Percentiles rank a stretch among this genome's conserved stretches.
These are phyloP conservation scores for Dinomys branickii DNA, from an alignment of 2,113 vertebrate genomes.

Conservation along the genomic window DNA sequence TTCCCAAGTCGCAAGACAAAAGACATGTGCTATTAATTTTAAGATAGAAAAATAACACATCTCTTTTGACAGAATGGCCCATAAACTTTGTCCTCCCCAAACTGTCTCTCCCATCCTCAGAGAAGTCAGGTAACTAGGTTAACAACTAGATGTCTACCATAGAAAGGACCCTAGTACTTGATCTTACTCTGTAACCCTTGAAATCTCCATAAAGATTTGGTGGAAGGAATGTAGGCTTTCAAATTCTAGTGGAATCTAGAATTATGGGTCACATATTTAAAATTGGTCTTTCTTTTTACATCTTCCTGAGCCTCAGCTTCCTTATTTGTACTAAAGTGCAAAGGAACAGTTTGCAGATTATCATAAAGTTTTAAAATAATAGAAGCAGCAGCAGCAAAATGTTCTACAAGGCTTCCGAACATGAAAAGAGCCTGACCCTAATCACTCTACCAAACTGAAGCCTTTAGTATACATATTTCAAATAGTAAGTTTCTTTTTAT, in stretches of 20 bases:
- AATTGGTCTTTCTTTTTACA: not conserved
- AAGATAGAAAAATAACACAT: constrained; percentile 22
- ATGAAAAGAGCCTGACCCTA: not conserved
- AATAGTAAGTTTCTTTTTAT: not conserved
- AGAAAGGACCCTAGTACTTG: not conserved
- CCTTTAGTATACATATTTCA: not conserved
- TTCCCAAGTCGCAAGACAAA: constrained; percentile 3
- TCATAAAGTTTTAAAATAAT: not conserved
- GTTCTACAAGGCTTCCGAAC: not conserved
- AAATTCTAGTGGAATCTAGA: not conserved
- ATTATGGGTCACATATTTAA: not conserved
- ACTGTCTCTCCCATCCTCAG: not conserved
- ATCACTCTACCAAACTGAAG: not conserved
- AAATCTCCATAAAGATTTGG: not conserved
- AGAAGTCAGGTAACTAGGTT: not conserved
- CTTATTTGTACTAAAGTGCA: not conserved
- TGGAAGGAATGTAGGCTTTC: not conserved
- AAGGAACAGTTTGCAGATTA: not conserved
- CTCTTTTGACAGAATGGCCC: not conserved
- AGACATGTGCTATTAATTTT: not conserved
- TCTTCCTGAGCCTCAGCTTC: not conserved
- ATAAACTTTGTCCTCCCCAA: not conserved
- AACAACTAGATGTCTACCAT: constrained; percentile 7
- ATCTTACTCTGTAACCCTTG: not conserved
- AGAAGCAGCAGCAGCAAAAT: not conserved